Evolutionary conservation across 2,113 vertebrate genomes (phyloP).

Genomic region (Pholis gunnellus): DNA sequence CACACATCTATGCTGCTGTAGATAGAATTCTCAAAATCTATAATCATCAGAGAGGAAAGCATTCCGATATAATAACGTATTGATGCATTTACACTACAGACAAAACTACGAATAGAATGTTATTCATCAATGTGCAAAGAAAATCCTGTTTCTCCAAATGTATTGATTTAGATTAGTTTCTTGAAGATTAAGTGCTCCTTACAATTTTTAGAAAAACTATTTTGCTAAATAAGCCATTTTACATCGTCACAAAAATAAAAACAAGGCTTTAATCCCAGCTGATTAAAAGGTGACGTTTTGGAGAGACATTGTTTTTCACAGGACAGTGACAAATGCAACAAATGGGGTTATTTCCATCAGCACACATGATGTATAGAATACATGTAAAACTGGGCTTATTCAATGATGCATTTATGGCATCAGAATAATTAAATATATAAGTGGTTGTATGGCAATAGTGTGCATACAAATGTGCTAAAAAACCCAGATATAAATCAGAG

Average conservation of each 20-base stretch:
- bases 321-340: background rate
- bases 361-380: background rate
- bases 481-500: background rate
- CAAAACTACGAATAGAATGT: background rate
- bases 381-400: background rate
- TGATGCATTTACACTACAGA: background rate
- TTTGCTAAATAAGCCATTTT: background rate
- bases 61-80: background rate
- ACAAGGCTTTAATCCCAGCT: background rate
- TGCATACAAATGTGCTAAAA: too few relatives aligned
- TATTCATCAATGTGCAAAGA: too few relatives aligned
- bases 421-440: background rate
- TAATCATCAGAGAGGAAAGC: background rate
- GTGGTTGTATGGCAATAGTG: background rate
- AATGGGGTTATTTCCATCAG: background rate
- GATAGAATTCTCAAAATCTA: background rate
- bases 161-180: background rate
- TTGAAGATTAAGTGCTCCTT: background rate
- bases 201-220: background rate
- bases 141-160: background rate
- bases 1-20: background rate
- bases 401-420: background rate
- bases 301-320: background rate
- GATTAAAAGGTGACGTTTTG: background rate
- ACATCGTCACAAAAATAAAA: too few relatives aligned